Conservation (phyloP, 2,797 vertebrate species). For the Taeniopygia guttata region DNA sequence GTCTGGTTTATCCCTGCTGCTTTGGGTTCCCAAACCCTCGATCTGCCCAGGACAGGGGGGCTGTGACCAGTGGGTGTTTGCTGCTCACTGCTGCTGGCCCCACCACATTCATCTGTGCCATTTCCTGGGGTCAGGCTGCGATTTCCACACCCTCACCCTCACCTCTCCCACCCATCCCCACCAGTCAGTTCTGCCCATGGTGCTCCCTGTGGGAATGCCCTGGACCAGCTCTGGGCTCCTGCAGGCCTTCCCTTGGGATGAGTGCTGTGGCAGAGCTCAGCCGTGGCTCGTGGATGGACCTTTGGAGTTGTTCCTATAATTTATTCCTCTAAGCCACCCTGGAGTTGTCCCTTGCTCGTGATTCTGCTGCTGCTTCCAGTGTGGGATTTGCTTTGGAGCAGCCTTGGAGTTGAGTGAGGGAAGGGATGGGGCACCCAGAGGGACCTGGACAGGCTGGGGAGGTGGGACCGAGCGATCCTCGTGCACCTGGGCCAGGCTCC, state of each 20-base stretch:
- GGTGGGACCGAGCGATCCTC: background rate
- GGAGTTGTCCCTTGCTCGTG: fast-evolving
- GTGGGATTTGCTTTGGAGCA: background rate
- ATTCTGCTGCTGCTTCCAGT: background rate
- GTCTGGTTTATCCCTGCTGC: fast-evolving
- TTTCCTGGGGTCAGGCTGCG: fast-evolving
- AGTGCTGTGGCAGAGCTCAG: background rate
- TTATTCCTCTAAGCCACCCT: background rate
- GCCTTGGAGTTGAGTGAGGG: background rate
- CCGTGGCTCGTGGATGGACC: fast-evolving
- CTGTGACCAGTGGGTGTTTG: fast-evolving
- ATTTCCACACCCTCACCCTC: background rate
- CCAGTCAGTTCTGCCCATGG: fast-evolving
- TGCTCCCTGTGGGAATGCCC: background rate
- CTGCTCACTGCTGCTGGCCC: background rate
- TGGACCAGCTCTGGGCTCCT: background rate
- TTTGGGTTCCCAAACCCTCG: background rate
- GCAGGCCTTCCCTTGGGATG: background rate
- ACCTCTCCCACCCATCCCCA: fast-evolving
- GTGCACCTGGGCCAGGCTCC: background rate
- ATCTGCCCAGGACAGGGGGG: fast-evolving
- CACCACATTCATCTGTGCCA: fast-evolving
- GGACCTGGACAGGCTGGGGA: background rate
- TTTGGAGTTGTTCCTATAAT: background rate
- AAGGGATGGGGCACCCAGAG: background rate